Evolutionary conservation across 2,797 vertebrate species (phyloP).

Genomic region (Hippopotamyrus pictus): DNA sequence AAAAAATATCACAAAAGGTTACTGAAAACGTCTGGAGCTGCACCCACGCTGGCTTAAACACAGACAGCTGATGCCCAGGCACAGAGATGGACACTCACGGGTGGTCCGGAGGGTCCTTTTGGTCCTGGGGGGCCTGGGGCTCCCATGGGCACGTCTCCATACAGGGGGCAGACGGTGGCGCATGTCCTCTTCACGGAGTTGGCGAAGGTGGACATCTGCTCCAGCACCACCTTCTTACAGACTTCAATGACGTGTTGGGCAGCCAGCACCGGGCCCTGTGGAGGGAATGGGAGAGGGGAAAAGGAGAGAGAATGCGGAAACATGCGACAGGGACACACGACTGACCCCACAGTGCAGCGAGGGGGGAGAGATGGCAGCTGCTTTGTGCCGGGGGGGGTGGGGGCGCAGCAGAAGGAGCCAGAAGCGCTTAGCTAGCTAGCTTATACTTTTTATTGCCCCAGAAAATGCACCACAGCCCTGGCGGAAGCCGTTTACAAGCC

Average conservation of each 20-base stretch:
- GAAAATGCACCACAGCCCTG: slow-evolving; percentile 45
- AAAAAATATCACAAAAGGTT: background rate
- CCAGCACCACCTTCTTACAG: slow-evolving; percentile 65
- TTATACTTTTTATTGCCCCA: slow-evolving; percentile 47
- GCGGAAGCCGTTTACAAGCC: slow-evolving; percentile 46
- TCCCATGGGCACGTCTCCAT: slow-evolving; percentile 63
- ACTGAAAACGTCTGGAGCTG: slow-evolving; percentile 3
- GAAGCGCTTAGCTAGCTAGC: slow-evolving; percentile 47
- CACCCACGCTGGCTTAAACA: background rate
- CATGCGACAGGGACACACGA: slow-evolving; percentile 37
- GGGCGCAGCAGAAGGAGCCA: slow-evolving; percentile 41
- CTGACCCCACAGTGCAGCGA: slow-evolving; percentile 38
- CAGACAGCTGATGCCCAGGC: background rate
- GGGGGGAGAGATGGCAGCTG: slow-evolving; percentile 11
- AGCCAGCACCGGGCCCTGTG: slow-evolving; percentile 58
- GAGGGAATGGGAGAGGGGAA: slow-evolving; percentile 21
- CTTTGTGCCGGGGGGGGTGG: slow-evolving; percentile 5
- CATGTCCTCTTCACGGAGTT: slow-evolving; percentile 66
- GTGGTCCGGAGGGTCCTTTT: slow-evolving; percentile 58
- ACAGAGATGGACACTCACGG: slow-evolving; percentile 51
- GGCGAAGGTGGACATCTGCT: slow-evolving; percentile 70
- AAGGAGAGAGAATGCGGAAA: slow-evolving; percentile 40
- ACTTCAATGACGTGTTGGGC: slow-evolving; percentile 65
- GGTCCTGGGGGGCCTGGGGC: slow-evolving; percentile 55
- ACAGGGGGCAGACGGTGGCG: slow-evolving; percentile 64